Evolutionary conservation across 2,797 vertebrate species (phyloP).

Genomic region (Poeciliopsis gracilis): DNA sequence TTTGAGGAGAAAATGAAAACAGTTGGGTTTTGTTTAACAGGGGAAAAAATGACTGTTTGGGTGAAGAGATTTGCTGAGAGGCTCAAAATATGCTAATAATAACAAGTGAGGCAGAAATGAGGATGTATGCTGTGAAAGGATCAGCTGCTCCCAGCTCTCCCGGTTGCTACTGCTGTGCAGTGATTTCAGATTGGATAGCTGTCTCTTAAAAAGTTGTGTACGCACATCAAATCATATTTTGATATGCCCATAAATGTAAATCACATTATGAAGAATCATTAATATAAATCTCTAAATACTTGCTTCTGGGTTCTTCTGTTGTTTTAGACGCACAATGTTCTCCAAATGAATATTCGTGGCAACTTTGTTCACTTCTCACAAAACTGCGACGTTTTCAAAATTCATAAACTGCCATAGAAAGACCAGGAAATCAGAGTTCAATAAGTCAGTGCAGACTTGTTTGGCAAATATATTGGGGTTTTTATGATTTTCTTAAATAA

Average conservation of each 20-base stretch:
- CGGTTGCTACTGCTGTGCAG: constrained; percentile 5
- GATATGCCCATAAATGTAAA: not conserved
- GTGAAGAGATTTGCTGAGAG: constrained; percentile 20
- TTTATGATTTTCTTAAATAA: not conserved
- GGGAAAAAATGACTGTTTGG: constrained; percentile 42
- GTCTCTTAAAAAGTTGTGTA: not conserved
- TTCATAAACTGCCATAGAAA: not conserved
- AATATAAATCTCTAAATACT: not conserved
- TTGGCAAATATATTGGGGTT: not conserved
- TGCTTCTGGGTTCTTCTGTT: not conserved
- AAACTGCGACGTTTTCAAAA: not conserved
- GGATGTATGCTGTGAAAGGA: constrained; percentile 6
- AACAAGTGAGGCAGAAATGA: constrained; percentile 30
- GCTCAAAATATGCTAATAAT: constrained; percentile 36
- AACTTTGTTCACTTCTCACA: not conserved
- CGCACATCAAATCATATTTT: constrained; percentile 1
- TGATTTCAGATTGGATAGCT: constrained; percentile 6
- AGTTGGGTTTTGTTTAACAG: constrained; percentile 44
- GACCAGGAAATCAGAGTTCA: not conserved
- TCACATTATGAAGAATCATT: not conserved
- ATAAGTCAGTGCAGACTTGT: not conserved
- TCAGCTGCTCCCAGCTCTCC: constrained; percentile 16
- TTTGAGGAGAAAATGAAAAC: constrained; percentile 16
- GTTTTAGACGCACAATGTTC: not conserved
- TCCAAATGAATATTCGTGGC: constrained; percentile 8